Percentiles rank a stretch among this genome's conserved stretches.
Evolutionary conservation across 1,140 invertebrate genomes (phyloP).

Genomic region (Plodia interpunctella): DNA sequence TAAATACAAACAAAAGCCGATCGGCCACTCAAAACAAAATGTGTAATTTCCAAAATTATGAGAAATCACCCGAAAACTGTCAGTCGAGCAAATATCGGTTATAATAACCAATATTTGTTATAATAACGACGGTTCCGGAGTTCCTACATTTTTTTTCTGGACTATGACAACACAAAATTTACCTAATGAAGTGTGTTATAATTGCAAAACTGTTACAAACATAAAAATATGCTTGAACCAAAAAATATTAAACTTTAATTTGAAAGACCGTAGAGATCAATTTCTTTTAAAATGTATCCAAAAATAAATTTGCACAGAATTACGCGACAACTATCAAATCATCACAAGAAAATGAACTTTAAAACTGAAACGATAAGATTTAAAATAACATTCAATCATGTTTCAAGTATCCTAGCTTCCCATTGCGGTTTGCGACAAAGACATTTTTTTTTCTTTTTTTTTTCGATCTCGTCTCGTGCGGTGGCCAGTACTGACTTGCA

Average conservation of each 20-base stretch:
- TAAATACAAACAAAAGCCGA: not conserved
- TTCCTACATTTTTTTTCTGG: slow-evolving; percentile 23
- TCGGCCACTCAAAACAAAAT: not conserved
- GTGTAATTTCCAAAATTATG: slow-evolving; percentile 4
- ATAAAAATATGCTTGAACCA: not conserved
- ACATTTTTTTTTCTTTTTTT: slow-evolving; percentile 28
- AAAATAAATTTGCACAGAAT: slow-evolving; percentile 9
- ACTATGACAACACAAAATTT: slow-evolving; percentile 39
- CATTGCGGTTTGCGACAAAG: slow-evolving; percentile 61
- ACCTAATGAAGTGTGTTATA: slow-evolving; percentile 40
- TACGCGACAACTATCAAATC: slow-evolving; percentile 13
- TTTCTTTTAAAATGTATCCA: not conserved
- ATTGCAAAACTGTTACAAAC: slow-evolving; percentile 24
- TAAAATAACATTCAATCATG: slow-evolving; percentile 15
- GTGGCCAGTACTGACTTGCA: slow-evolving; percentile 51
- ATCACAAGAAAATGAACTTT: not conserved
- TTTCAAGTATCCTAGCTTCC: slow-evolving; percentile 9
- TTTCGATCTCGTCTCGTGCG: slow-evolving; percentile 19
- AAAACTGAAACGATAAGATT: not conserved
- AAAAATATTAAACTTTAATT: not conserved
- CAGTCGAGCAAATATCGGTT: slow-evolving; percentile 27
- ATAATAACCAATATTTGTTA: slow-evolving; percentile 37
- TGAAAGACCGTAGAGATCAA: not conserved
- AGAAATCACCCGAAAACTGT: slow-evolving; percentile 18
- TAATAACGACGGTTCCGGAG: slow-evolving; percentile 22